Evolutionary conservation across 2,797 vertebrate species (phyloP).

Genomic region (Mormyrops boulengeri): DNA sequence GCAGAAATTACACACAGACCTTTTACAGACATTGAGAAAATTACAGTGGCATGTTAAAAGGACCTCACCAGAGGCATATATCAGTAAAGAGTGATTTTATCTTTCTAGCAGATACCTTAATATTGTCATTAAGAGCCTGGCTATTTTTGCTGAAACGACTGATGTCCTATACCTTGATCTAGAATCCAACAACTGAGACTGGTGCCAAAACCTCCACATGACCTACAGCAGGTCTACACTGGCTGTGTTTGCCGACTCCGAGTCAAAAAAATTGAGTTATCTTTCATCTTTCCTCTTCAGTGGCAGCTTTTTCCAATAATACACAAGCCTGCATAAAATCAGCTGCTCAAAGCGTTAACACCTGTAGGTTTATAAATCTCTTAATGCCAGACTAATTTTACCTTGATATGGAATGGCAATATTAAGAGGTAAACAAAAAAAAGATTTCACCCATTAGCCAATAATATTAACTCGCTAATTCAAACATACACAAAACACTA

Average conservation of each 20-base stretch:
- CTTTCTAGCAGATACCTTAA: neutral
- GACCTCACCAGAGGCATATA: neutral
- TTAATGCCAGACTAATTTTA: neutral
- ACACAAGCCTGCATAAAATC: conserved; percentile 5
- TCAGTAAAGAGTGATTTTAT: neutral
- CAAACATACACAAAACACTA: neutral
- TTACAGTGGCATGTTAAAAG: neutral
- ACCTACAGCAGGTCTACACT: neutral
- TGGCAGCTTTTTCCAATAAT: neutral
- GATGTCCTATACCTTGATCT: neutral
- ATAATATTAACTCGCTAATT: neutral
- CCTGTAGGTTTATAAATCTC: neutral
- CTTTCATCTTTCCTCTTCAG: neutral
- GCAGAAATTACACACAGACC: neutral
- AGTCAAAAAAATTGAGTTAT: neutral
- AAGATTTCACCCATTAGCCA: neutral
- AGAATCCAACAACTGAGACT: neutral
- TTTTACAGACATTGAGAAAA: neutral
- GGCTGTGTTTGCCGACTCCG: neutral
- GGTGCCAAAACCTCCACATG: neutral
- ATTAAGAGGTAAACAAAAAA: neutral
- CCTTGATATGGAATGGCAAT: neutral
- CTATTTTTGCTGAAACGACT: neutral
- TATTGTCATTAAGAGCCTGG: neutral
- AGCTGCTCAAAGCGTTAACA: neutral